Conservation (phyloP, 2,113 vertebrate genomes). For the Prolemur simus region DNA sequence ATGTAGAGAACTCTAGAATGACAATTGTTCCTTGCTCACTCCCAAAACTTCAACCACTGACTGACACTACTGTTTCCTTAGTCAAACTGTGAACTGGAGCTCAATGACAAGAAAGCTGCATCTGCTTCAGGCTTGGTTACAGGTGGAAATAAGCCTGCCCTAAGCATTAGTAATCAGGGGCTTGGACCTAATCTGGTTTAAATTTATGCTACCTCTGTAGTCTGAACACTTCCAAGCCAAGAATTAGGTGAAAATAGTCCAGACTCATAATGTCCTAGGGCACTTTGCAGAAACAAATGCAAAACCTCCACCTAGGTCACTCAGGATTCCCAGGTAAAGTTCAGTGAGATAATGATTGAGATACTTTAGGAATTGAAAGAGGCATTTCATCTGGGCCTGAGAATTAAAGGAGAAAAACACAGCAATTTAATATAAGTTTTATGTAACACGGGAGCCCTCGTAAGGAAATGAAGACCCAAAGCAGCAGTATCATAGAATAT, state of each 20-base stretch:
- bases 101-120: neutral
- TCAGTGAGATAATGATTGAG: neutral
- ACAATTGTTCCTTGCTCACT: neutral
- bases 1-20: neutral
- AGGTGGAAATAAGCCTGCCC: neutral
- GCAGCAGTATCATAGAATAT: neutral
- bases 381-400: neutral
- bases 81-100: neutral
- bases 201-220: neutral
- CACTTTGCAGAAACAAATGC: neutral
- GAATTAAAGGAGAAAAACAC: neutral
- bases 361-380: neutral
- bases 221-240: neutral
- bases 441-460: neutral
- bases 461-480: neutral
- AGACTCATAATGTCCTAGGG: neutral
- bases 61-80: neutral
- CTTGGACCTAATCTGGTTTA: neutral
- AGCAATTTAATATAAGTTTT: neutral
- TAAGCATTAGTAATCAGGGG: neutral
- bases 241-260: neutral
- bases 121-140: neutral
- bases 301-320: neutral
- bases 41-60: neutral
- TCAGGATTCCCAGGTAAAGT: neutral